phyloP scores from a whole-genome alignment of 2,797 vertebrate genomes.

The Tinamus major region DNA sequence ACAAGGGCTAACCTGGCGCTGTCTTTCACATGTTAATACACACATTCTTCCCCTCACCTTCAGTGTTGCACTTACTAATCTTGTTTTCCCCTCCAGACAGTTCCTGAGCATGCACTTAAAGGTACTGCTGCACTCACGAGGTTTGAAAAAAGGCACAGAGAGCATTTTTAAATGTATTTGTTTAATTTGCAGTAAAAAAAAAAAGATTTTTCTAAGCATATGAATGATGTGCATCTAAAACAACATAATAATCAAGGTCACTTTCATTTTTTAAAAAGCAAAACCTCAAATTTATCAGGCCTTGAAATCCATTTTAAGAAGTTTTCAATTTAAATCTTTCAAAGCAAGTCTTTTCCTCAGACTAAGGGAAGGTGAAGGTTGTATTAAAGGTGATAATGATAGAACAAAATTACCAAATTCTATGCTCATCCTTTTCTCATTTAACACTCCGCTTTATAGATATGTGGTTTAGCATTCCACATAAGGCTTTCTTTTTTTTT shows the following conservation, averaged over 20 bases:
- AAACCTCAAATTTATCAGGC: slow-evolving; percentile 48
- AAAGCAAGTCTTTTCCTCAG: slow-evolving; percentile 44
- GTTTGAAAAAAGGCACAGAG: neutral
- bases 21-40: neutral
- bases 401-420: slow-evolving; percentile 49
- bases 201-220: slow-evolving; percentile 35
- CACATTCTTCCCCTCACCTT: neutral
- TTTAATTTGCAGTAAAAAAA: slow-evolving; percentile 63
- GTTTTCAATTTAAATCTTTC: slow-evolving; percentile 58
- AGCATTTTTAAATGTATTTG: neutral
- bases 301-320: slow-evolving; percentile 55
- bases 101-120: neutral
- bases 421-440: slow-evolving; percentile 40
- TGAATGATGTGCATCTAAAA: slow-evolving; percentile 34
- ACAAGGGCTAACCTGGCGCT: neutral
- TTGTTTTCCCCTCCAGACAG: neutral
- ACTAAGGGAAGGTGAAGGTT: slow-evolving; percentile 55
- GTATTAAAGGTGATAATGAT: slow-evolving; percentile 3
- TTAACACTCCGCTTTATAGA: slow-evolving; percentile 64
- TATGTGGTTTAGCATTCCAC: slow-evolving; percentile 31
- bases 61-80: neutral
- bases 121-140: neutral
- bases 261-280: slow-evolving; percentile 45
- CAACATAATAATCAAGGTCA: slow-evolving; percentile 46
- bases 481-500: slow-evolving; percentile 15